These are phyloP conservation scores for Spialia ferax DNA, from an alignment of 2,888 invertebrate species.

Conservation along the genomic window DNA sequence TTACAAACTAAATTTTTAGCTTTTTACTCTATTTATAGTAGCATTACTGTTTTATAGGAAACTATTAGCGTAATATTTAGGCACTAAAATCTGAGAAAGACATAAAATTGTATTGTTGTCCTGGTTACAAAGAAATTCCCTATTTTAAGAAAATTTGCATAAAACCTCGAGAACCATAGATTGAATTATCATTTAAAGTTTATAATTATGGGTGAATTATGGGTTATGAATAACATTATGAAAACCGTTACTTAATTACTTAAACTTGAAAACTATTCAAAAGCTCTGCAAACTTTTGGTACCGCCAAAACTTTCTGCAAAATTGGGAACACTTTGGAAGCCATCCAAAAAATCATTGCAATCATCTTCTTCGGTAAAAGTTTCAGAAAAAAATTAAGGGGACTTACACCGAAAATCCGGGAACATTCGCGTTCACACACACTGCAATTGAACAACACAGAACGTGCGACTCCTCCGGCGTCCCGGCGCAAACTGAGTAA, in stretches of 20 bases:
- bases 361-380: neutral
- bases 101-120: too few species aligned
- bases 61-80: too few species aligned
- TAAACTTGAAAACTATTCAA: conserved; percentile 23
- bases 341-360: neutral
- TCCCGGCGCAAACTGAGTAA: conserved; percentile 51
- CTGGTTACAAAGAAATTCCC: neutral
- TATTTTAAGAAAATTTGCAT: neutral
- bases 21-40: too few species aligned
- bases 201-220: neutral
- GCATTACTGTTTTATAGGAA: too few species aligned
- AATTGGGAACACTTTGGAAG: neutral
- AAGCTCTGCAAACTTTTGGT: conserved; percentile 26
- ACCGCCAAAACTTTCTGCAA: neutral
- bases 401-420: conserved; percentile 48
- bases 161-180: neutral
- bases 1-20: too few species aligned
- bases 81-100: too few species aligned
- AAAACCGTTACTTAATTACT: conserved; percentile 24
- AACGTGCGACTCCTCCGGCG: conserved; percentile 46
- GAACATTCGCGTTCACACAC: conserved; percentile 49
- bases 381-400: conserved; percentile 4
- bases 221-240: neutral
- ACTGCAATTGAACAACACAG: conserved; percentile 42
- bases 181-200: neutral